phyloP scores from a whole-genome alignment of 2,797 vertebrate species.

The Spheniscus humboldti region DNA sequence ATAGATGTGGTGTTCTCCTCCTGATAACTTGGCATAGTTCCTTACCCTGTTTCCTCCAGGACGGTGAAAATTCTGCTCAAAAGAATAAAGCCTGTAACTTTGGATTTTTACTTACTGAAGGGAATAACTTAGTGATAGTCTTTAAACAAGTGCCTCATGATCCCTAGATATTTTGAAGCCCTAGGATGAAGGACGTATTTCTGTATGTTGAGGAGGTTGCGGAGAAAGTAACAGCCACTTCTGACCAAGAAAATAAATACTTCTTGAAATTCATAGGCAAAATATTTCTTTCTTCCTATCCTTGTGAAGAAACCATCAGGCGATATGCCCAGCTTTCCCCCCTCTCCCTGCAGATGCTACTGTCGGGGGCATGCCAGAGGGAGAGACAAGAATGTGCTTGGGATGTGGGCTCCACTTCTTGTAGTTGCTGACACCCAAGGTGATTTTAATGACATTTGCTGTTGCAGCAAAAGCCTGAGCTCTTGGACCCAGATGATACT shows the following conservation, averaged over 20 bases:
- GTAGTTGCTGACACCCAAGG: background rate
- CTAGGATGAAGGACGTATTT: background rate
- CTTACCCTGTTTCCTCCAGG: background rate
- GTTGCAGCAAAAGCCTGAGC: background rate
- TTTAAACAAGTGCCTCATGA: background rate
- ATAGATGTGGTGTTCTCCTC: background rate
- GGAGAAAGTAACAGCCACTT: background rate
- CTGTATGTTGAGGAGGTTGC: background rate
- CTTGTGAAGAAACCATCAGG: background rate
- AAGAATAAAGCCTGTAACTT: background rate
- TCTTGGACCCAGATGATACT: background rate
- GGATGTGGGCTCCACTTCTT: background rate
- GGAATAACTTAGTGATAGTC: background rate
- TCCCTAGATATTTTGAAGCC: background rate
- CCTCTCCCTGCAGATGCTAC: background rate
- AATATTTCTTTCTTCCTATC: background rate
- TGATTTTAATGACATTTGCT: accelerated
- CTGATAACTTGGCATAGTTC: background rate
- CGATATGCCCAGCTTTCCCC: background rate
- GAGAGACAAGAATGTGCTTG: background rate
- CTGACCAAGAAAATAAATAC: background rate
- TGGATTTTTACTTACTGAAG: background rate
- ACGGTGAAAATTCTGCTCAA: background rate
- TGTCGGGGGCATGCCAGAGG: accelerated
- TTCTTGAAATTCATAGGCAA: background rate